Conservation (phyloP, 53 echinoderm and acorn worm species). For the Paracentrotus lividus region DNA sequence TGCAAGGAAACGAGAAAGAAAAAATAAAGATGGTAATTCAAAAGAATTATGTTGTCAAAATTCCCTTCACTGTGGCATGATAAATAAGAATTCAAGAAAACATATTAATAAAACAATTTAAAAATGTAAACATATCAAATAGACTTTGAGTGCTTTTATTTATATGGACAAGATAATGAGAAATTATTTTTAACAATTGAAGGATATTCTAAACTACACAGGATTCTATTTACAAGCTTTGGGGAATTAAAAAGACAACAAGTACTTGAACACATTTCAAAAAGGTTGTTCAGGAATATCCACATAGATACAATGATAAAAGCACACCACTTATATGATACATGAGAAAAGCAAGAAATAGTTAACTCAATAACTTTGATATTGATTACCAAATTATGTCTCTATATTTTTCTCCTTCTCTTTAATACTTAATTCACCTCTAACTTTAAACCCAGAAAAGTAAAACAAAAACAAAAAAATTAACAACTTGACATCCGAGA, state of each 20-base stretch:
- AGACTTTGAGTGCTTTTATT: conserved; percentile 38
- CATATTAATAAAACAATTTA: conserved; percentile 11
- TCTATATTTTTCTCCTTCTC: not conserved
- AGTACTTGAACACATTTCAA: conserved; percentile 63
- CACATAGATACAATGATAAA: conserved; percentile 27
- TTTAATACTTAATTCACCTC: not conserved
- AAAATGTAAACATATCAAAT: conserved; percentile 44
- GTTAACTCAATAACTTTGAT: not conserved
- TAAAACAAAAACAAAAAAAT: not conserved
- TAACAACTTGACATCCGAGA: not conserved
- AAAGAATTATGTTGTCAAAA: not conserved
- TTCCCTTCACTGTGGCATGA: conserved; percentile 10
- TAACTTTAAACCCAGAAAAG: not conserved
- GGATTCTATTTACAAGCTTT: conserved; percentile 48
- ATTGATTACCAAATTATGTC: not conserved
- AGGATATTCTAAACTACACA: conserved; percentile 23
- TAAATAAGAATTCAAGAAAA: conserved; percentile 14
- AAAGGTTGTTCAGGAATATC: conserved; percentile 54
- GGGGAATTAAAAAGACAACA: conserved; percentile 39
- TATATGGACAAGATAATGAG: not conserved
- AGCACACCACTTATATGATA: conserved; percentile 54
- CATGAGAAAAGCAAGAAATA: conserved; percentile 51
- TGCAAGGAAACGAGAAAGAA: conserved; percentile 28
- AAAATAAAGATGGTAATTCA: not conserved
- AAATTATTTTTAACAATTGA: not conserved